These are phyloP conservation scores for Eunapius fragilis DNA, from an alignment of 37 sponge, comb jelly and placozoan species.

Conservation along the genomic window DNA sequence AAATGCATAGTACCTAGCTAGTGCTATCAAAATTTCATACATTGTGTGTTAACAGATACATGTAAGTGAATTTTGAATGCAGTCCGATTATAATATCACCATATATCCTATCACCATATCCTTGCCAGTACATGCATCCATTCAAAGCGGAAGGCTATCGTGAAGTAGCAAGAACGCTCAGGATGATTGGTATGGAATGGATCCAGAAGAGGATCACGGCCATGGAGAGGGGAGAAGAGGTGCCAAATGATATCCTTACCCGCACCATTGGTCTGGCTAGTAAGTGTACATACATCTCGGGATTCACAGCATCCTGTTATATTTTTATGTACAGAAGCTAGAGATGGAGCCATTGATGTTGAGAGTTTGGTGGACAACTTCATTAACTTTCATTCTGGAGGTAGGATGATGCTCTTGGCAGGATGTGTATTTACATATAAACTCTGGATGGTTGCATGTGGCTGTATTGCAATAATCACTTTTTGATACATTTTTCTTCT, in stretches of 20 bases:
- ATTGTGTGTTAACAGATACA: too few relatives aligned
- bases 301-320: not conserved
- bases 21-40: too few relatives aligned
- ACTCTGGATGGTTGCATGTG: too few relatives aligned
- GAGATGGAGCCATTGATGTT: not conserved
- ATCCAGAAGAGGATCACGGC: slow-evolving; percentile 3
- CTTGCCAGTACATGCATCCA: slow-evolving; percentile 13
- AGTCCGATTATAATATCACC: too few relatives aligned
- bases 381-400: not conserved
- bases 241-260: slow-evolving; percentile 5
- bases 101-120: not conserved
- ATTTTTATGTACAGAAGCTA: not conserved
- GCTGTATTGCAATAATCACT: too few relatives aligned
- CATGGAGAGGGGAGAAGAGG: slow-evolving; percentile 1
- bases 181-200: slow-evolving; percentile 4
- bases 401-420: not conserved
- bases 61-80: too few relatives aligned
- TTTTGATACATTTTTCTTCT: too few relatives aligned
- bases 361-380: slow-evolving; percentile 3
- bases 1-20: too few relatives aligned
- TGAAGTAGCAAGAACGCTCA: not conserved
- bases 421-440: too few relatives aligned
- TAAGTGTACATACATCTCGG: not conserved
- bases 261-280: not conserved
- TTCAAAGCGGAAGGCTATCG: not conserved